A percentile compares a stretch with the other conserved stretches of the same genome.
Conservation (phyloP, 2,797 vertebrate species). For the Scyliorhinus canicula region DNA sequence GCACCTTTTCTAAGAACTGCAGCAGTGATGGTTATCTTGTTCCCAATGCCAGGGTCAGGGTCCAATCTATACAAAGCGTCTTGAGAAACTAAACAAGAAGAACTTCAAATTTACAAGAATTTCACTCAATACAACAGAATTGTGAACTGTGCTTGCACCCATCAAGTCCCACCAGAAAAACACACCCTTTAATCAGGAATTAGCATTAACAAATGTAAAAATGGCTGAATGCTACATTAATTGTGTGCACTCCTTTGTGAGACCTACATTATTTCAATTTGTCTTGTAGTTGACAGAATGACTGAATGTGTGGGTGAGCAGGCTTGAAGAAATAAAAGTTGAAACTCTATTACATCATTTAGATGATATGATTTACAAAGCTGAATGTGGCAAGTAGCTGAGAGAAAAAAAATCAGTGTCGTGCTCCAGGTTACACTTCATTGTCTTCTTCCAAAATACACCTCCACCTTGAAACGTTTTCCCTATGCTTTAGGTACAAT, state of each 20-base stretch:
- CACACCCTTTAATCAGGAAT: not conserved
- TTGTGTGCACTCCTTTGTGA: not conserved
- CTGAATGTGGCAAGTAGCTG: not conserved
- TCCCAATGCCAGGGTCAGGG: not conserved
- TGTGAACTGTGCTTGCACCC: not conserved
- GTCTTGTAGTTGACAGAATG: not conserved
- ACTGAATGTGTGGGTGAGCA: not conserved
- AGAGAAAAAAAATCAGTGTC: not conserved
- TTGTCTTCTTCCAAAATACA: no score
- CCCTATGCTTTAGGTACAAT: no score
- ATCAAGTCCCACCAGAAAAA: not conserved
- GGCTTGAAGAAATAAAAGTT: not conserved
- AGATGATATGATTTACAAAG: not conserved
- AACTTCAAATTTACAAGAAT: not conserved
- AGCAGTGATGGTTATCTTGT: not conserved
- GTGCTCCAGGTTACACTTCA: not conserved
- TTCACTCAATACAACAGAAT: not conserved
- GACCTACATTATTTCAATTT: not conserved
- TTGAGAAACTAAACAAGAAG: not conserved
- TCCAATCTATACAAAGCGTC: not conserved
- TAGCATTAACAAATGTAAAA: not conserved
- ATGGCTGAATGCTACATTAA: not conserved
- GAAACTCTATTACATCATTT: not conserved
- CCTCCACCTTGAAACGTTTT: not conserved
- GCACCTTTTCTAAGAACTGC: not conserved